Evolutionary conservation across 2,113 vertebrate genomes (phyloP).

Genomic region (Pipra filicauda): DNA sequence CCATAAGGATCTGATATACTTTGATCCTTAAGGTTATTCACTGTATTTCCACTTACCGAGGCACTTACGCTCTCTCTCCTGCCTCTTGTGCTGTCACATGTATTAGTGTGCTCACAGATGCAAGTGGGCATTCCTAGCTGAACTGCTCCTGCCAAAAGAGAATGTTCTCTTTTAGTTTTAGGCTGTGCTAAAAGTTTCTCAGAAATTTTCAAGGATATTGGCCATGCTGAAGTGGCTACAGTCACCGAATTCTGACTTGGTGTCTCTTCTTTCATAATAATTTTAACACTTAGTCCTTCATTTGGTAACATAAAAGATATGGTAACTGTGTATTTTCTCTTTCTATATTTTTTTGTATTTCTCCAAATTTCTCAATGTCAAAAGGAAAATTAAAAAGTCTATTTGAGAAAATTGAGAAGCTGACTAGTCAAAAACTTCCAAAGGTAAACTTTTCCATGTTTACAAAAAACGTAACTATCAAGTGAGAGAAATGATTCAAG

Average conservation of each 20-base stretch:
- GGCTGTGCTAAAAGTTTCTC: background rate
- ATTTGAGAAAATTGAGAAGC: background rate
- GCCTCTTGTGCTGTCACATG: background rate
- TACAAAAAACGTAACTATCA: background rate
- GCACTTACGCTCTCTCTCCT: background rate
- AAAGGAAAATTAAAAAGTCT: background rate
- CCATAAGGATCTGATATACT: background rate
- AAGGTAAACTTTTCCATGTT: background rate
- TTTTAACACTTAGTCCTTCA: background rate
- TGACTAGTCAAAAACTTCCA: background rate
- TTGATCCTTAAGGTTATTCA: background rate
- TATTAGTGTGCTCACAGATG: background rate
- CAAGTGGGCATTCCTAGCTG: background rate
- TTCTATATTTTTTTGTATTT: background rate
- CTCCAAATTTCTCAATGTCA: background rate
- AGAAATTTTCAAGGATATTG: background rate
- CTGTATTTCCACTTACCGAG: background rate
- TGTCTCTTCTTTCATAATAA: background rate
- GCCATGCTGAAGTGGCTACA: background rate
- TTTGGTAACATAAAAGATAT: background rate
- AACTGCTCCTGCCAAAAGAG: background rate
- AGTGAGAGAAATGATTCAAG: background rate
- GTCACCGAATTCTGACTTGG: accelerated
- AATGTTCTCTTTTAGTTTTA: background rate
- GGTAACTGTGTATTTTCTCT: background rate